Percentiles rank a stretch among this genome's conserved stretches.
Evolutionary conservation across 2,113 vertebrate species (phyloP).

Genomic region (Ascaphus truei): DNA sequence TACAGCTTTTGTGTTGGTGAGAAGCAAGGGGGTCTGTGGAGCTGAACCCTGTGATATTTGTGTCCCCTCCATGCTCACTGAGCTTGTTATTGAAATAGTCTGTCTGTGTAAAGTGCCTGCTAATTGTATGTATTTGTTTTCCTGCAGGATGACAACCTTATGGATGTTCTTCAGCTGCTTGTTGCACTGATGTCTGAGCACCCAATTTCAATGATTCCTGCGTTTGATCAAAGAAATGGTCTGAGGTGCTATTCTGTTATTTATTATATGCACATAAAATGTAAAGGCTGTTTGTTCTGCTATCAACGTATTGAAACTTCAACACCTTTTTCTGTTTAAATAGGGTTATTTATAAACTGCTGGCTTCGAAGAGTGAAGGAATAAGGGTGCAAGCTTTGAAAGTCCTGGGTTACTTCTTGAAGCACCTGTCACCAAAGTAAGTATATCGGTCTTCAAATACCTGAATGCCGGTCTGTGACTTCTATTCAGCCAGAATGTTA

Average conservation of each 20-base stretch:
- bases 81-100: no score
- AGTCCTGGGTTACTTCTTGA: conserved; percentile 94
- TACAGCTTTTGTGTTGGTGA: not conserved
- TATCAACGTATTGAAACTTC: not conserved
- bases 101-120: not conserved
- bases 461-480: no score
- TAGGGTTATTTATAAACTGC: conserved; percentile 91
- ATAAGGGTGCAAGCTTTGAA: conserved; percentile 94
- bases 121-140: conserved; percentile 1
- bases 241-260: conserved; percentile 73
- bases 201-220: conserved; percentile 87
- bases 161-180: conserved; percentile 93
- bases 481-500: no score
- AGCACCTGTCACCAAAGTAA: conserved; percentile 88
- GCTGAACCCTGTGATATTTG: no score
- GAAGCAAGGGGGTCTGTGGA: no score
- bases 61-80: no score
- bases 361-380: conserved; percentile 91
- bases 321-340: not conserved
- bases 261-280: conserved; percentile 27
- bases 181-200: conserved; percentile 97
- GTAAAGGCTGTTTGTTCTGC: conserved; percentile 7
- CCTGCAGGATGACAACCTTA: conserved; percentile 92
- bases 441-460: conserved; percentile 42
- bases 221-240: conserved; percentile 94